phyloP scores from a whole-genome alignment of 2,113 vertebrate genomes.

The Toxotes chatareus region DNA sequence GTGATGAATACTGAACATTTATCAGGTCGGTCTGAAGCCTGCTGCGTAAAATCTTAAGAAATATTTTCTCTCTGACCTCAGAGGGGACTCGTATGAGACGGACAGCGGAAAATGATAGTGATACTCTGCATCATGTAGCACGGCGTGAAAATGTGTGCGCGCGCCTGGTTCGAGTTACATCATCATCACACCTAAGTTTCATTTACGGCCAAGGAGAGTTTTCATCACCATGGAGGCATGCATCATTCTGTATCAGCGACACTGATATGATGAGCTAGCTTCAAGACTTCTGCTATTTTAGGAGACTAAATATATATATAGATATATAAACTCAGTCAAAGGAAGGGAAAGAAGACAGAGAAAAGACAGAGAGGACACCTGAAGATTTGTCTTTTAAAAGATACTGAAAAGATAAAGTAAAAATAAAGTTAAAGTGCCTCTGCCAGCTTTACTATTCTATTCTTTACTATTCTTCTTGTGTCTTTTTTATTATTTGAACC shows the following conservation, averaged over 20 bases:
- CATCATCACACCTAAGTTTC: conserved; percentile 52
- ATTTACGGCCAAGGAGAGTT: conserved; percentile 41
- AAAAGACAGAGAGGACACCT: not conserved
- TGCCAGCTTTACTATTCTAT: too few species aligned
- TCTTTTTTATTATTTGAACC: not conserved
- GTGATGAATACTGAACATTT: conserved; percentile 4
- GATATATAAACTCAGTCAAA: not conserved
- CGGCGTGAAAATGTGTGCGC: not conserved
- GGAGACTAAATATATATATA: conserved; percentile 18
- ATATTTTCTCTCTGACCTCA: conserved; percentile 4
- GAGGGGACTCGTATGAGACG: not conserved
- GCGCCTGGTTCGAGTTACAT: conserved; percentile 47
- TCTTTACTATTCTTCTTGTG: too few species aligned
- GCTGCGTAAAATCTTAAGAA: conserved; percentile 7
- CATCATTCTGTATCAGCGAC: conserved; percentile 25
- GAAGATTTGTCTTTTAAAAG: not conserved
- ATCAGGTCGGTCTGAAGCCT: not conserved
- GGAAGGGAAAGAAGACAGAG: not conserved
- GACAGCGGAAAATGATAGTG: conserved; percentile 34
- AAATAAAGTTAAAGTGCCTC: too few species aligned
- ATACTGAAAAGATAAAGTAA: not conserved
- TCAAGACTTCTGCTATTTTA: conserved; percentile 46
- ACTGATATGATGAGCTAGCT: not conserved
- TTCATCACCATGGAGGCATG: conserved; percentile 38
- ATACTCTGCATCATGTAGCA: not conserved